Base-by-base conservation (phyloP, 2,888 invertebrate genomes). In the Anaspis maculata region DNA sequence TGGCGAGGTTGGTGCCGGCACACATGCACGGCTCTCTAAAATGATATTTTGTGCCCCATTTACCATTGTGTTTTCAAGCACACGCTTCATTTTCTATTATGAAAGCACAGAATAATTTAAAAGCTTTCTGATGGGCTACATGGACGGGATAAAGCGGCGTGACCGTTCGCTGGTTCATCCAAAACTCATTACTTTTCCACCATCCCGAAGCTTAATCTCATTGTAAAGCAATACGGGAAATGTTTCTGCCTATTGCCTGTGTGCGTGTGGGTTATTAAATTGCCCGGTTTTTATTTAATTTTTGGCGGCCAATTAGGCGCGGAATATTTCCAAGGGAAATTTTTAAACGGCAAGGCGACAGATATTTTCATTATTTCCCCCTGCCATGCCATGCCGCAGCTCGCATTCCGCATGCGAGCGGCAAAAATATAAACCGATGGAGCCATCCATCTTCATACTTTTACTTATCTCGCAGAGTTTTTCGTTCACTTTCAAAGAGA, bases 31-130 rank as follows among this genome's bases (percentile, higher is more conserved):
- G n/a, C n/a, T n/a, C n/a, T n/a, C n/a, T 41, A 25, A 37, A 46
- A 41, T 41, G 38, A 41, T 39, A 44, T 46, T 48, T 48, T 40
- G 44, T 40, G 39, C 38, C 34, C 41, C 37, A 41, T 41, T 46
- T 42, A 43, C 25, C 37, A 32, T 37, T 37, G 37, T 37, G 29
- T 33, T 37, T 37, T 37, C 30, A 23, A 29, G 33, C 26, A 28
- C 30, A 28, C 28, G 37, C 15, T 33, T 37, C 37, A 30, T 37
- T 37, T 33, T 37, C 33, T 33, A 27, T 34, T 34, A 34, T 38
- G 38, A 21, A 34, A 31, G 30, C 27, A 24, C 15, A 10, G 38
- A 38, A 38, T 38, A 38, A 38, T 38, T 38, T 38, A 34, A 38
- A 38, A 38, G 38, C 34, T 38, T 38, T 38, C 25, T 31, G 34